Evolutionary conservation across 2,888 invertebrate species (phyloP).

Genomic region (Hyposoter dolosus): DNA sequence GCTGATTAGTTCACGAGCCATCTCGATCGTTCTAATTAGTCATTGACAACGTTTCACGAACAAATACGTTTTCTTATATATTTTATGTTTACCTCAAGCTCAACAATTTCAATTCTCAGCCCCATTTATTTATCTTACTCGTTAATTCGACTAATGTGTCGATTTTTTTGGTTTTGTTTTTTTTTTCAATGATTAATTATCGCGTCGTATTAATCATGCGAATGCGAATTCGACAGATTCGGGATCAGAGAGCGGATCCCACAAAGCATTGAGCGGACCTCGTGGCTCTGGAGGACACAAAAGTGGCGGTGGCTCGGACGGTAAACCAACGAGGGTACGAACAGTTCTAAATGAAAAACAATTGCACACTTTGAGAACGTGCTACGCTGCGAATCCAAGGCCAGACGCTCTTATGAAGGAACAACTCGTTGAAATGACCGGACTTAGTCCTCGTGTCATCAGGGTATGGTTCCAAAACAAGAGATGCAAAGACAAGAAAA

Average conservation of each 20-base stretch:
- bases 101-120: background rate
- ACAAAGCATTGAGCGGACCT: slow-evolving; percentile 89
- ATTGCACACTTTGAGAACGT: slow-evolving; percentile 97
- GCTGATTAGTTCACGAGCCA: background rate
- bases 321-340: slow-evolving; percentile 98
- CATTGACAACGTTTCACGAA: background rate
- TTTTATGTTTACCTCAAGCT: background rate
- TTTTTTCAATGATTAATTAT: slow-evolving; percentile 14
- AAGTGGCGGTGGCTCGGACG: slow-evolving; percentile 89
- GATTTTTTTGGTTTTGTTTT: slow-evolving; percentile 4
- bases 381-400: slow-evolving; percentile 98
- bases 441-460: slow-evolving; percentile 98
- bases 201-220: background rate
- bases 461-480: slow-evolving; percentile 99
- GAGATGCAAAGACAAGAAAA: slow-evolving; percentile 98
- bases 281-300: slow-evolving; percentile 87
- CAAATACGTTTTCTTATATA: background rate
- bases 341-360: slow-evolving; percentile 99
- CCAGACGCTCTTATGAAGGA: slow-evolving; percentile 99
- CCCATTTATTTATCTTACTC: background rate
- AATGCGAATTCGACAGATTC: slow-evolving; percentile 89
- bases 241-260: slow-evolving; percentile 96
- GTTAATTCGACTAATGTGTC: no score
- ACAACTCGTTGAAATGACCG: slow-evolving; percentile 99
- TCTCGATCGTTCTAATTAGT: slow-evolving; percentile 18